Evolutionary conservation across 2,113 vertebrate genomes (phyloP), one percentile per base, ranked within the genome.

Genomic region (Neogobius melanostomus): DNA sequence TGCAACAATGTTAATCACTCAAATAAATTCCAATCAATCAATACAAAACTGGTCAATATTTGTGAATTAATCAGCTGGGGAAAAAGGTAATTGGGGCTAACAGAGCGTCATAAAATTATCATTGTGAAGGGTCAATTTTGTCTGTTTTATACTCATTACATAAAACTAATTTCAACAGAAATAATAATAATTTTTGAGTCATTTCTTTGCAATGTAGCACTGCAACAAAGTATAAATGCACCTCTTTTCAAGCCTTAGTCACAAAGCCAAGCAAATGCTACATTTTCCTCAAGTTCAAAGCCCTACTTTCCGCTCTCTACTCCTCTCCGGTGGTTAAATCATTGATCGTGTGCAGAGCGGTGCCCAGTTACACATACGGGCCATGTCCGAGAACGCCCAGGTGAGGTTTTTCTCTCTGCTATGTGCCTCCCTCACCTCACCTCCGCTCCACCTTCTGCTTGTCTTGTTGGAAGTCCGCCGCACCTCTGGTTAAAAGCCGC

Each of bases 401-500:
- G 36, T 50, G 28, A 45, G 0, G 5, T 2, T 28, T 52, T 36
- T 36, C 11, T 69, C 14, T 42, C 62, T 11, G 42, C 3, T 62
- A 57, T 56, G 59, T 71, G 72, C 47, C 12, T 56, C 62, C 52
- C 56, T 59, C 45, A 36, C 28, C 28, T 36, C 52, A 46, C 50
- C 71, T 64, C 48, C 46, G 49, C 71, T 65, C 75, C 56, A 72
- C 81, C 81, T 72, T 48, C 78, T 74, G 42, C 43, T 73, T 87
- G 85, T 88, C 88, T 75, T 74, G 79, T 87, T 76, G 17, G 56
- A 36, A 60, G 71, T 60, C 53, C 57, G 71, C 74, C 77, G 74
- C 91, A 89, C 87, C 86, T 87, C 81, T 68, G 84, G 63, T 91
- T 21, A 90, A 92, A 83, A 92, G 85, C 88, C 52, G 68, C 76